Base-by-base conservation (phyloP, 2,113 vertebrate genomes). In the Callipepla californica region DNA sequence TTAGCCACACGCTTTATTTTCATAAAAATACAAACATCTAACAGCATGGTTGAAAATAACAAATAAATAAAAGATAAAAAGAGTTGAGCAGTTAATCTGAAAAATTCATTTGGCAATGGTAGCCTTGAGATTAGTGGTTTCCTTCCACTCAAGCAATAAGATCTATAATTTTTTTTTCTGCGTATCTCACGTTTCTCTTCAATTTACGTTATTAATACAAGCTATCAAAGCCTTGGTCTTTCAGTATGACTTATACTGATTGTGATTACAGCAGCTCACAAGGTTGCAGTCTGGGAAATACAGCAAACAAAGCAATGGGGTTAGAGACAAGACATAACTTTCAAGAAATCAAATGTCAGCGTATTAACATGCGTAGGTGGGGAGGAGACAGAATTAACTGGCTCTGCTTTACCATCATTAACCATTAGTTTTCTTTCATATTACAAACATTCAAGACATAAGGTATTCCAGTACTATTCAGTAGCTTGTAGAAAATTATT, bases 251-350 rank as follows among this genome's bases (percentile, higher is more conserved):
- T 96, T 94, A 74, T 6, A 70, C 53, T 66, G 74, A 50, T 17
- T 94, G 92, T 94, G 84, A 95, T 51, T 88, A 86, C 91, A 96
- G 67, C 78, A 94, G 74, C 78, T 92, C 67, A 93, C 95, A 96
- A 95, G 96, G 95, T 78, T 95, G 48, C 67, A 80, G 65, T 40
- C 94, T 73, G 45, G 74, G 78, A 94, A 92, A 92, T 3, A 38
- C 0, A 92, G 63, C 89, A 92, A 87, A 85, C 4, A 3, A 89
- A 47, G 42, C 36, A 79, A 38, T 7, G 6, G 94, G 93, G 92
- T 93, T 96, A 91, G 36, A 59, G 78, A 93, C 94, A 96, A 91
- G 87, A 92, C 87, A 96, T 20, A 38, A 38, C 75, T 36, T 85
- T 40, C 25, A 73, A 80, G 62, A 81, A 87, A 92, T 77, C 63